These are phyloP conservation scores for Battus philenor DNA, from an alignment of 1,140 invertebrate genomes.

Conservation along the genomic window DNA sequence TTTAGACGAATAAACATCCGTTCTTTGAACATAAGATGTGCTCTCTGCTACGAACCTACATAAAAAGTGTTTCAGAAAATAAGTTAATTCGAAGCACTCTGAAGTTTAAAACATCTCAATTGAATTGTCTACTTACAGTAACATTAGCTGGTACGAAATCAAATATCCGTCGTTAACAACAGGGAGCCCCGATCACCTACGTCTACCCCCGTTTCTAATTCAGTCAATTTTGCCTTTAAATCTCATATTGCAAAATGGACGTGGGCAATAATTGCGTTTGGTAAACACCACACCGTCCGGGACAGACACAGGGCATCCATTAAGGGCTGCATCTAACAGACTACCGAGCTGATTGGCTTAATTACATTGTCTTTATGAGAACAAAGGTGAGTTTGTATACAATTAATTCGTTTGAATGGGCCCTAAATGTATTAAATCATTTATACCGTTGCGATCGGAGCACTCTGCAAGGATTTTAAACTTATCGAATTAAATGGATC, in stretches of 20 bases:
- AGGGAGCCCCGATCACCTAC: conserved; percentile 1
- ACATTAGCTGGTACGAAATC: conserved; percentile 8
- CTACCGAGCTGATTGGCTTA: conserved; percentile 44
- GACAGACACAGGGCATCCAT: conserved; percentile 44
- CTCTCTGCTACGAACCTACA: too few relatives aligned
- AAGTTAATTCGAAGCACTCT: too few relatives aligned
- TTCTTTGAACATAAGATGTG: too few relatives aligned
- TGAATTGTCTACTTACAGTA: conserved; percentile 3
- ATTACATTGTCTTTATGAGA: conserved; percentile 50
- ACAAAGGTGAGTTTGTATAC: conserved; percentile 46
- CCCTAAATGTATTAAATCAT: conserved; percentile 15
- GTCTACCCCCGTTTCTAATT: conserved; percentile 51
- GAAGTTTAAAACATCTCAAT: too few relatives aligned
- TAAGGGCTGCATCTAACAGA: conserved; percentile 27
- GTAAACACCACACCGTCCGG: conserved; percentile 40
- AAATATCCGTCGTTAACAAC: conserved; percentile 1
- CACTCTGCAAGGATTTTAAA: too few relatives aligned
- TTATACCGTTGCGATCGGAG: conserved; percentile 1
- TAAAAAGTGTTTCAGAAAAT: too few relatives aligned
- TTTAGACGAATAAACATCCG: too few relatives aligned
- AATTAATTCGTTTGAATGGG: conserved; percentile 35
- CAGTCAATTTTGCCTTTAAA: conserved; percentile 68
- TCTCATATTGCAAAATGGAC: conserved; percentile 70
- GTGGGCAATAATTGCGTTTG: conserved; percentile 62
- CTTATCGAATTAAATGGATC: too few relatives aligned